Evolutionary conservation across 2,888 invertebrate genomes (phyloP).

Genomic region (Iphiclides podalirius): DNA sequence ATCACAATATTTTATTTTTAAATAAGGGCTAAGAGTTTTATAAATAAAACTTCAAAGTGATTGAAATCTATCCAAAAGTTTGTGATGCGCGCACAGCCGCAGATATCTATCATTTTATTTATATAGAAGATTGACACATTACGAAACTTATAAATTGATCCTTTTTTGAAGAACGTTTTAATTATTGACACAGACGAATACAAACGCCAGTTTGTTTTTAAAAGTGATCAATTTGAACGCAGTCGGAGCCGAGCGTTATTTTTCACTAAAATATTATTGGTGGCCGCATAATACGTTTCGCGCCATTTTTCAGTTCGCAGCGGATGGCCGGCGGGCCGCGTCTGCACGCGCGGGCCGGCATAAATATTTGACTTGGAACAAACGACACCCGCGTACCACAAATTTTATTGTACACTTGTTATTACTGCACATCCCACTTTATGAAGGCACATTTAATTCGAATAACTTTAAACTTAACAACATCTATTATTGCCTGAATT

Average conservation of each 20-base stretch:
- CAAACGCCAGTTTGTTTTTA: neutral
- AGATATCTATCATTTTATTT: too few species aligned
- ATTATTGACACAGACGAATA: too few species aligned
- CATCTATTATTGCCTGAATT: too few species aligned
- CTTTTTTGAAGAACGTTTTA: too few species aligned
- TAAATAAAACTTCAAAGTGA: too few species aligned
- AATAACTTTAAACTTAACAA: too few species aligned
- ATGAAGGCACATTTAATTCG: neutral
- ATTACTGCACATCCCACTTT: slow-evolving; percentile 4
- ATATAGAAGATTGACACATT: too few species aligned
- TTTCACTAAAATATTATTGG: slow-evolving; percentile 18
- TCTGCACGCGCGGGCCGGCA: slow-evolving; percentile 1
- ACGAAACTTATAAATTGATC: too few species aligned
- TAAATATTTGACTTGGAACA: slow-evolving; percentile 17
- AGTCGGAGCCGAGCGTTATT: slow-evolving; percentile 8
- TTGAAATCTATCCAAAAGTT: too few species aligned
- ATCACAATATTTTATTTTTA: too few species aligned
- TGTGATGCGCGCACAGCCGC: too few species aligned
- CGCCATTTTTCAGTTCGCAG: slow-evolving; percentile 14
- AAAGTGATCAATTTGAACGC: slow-evolving; percentile 6
- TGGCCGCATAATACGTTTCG: slow-evolving; percentile 1
- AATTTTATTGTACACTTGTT: slow-evolving; percentile 14
- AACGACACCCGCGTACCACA: slow-evolving; percentile 9
- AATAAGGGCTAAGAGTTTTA: too few species aligned
- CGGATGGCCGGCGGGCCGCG: neutral